A percentile compares a stretch with the other conserved stretches of the same genome.
Evolutionary conservation across 2,113 vertebrate genomes (phyloP).

Genomic region (Calidris pugnax): DNA sequence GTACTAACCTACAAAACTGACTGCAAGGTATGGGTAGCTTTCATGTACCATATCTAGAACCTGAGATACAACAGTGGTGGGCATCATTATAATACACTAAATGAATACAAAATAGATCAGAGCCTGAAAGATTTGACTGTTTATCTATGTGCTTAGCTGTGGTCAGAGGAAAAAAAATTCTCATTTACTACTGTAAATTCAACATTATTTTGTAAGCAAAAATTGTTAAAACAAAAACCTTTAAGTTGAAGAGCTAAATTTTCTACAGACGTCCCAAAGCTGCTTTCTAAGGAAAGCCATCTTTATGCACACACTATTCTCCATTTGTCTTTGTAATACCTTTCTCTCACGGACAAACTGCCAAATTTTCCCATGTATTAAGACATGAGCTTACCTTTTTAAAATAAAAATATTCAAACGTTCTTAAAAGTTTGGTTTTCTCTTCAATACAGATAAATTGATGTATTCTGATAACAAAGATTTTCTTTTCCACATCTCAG

Average conservation of each 20-base stretch:
- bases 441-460: not conserved
- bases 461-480: not conserved
- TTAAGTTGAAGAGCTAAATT: not conserved
- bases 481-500: not conserved
- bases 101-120: not conserved
- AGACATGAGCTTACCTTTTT: not conserved
- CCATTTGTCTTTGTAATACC: not conserved
- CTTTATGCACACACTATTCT: not conserved
- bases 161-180: not conserved
- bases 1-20: not conserved
- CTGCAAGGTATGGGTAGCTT: not conserved
- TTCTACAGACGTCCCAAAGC: not conserved
- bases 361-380: not conserved
- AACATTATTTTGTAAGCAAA: not conserved
- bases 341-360: not conserved
- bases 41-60: not conserved
- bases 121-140: not conserved
- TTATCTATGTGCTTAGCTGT: not conserved
- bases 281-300: not conserved
- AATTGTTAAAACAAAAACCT: not conserved
- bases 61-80: not conserved
- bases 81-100: not conserved
- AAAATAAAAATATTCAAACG: not conserved
- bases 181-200: not conserved
- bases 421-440: not conserved